Percentiles rank a stretch among this genome's conserved stretches.
phyloP scores from a whole-genome alignment of 2,797 vertebrate genomes.

The Macroramphosus scolopax region DNA sequence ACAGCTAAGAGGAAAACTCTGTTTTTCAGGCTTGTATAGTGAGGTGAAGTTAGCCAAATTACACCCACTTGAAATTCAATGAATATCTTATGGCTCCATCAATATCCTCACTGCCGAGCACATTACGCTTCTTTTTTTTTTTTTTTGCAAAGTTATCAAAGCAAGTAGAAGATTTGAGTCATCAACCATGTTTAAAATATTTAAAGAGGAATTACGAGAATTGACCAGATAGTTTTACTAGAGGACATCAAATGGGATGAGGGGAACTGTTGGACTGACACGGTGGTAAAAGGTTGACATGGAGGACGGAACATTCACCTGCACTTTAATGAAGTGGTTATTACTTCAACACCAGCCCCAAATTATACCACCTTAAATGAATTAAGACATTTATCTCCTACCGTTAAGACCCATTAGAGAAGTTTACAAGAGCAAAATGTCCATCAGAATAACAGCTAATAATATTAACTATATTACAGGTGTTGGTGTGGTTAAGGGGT shows the following conservation, averaged over 20 bases:
- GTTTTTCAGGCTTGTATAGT: conserved; percentile 58
- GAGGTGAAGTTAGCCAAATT: conserved; percentile 57
- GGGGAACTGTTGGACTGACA: not conserved
- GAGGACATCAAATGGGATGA: not conserved
- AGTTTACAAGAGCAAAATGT: conserved; percentile 36
- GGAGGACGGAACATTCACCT: conserved; percentile 35
- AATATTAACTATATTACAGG: conserved; percentile 21
- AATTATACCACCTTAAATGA: conserved; percentile 39
- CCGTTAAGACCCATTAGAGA: conserved; percentile 40
- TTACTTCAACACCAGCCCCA: conserved; percentile 26
- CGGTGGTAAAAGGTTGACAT: not conserved
- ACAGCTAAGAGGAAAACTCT: conserved; percentile 70
- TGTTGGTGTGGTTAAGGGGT: no score
- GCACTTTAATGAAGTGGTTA: conserved; percentile 36
- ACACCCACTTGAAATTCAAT: conserved; percentile 58
- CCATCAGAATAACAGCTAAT: conserved; percentile 6
- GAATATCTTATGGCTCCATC: conserved; percentile 58
- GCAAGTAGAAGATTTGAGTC: conserved; percentile 6
- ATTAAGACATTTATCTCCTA: conserved; percentile 32
- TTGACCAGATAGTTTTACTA: not conserved
- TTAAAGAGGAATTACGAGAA: conserved; percentile 13
- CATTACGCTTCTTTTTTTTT: conserved; percentile 1
- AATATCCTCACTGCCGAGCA: conserved; percentile 27
- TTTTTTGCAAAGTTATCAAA: conserved; percentile 10
- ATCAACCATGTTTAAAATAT: conserved; percentile 24